phyloP scores from a whole-genome alignment of 1,140 invertebrate genomes.

The Odontomachus brunneus region DNA sequence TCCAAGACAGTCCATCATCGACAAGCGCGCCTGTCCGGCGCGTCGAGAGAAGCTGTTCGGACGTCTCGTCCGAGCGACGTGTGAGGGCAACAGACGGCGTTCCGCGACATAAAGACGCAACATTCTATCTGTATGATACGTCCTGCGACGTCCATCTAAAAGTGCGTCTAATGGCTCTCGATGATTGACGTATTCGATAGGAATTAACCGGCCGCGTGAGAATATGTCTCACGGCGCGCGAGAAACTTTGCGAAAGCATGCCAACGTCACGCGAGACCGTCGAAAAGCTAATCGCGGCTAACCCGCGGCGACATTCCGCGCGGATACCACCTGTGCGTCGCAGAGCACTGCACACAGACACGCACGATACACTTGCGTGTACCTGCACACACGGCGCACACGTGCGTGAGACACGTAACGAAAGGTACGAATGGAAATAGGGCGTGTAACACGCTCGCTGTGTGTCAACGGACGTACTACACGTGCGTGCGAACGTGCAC shows the following conservation, averaged over 20 bases:
- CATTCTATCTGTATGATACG: neutral
- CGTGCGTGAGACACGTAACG: slow-evolving; percentile 20
- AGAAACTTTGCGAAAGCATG: slow-evolving; percentile 29
- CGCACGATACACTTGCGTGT: too few species aligned
- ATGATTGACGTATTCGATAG: neutral
- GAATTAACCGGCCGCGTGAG: neutral
- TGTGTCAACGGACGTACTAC: slow-evolving; percentile 47
- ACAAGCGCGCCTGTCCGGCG: neutral
- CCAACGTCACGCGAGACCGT: slow-evolving; percentile 33
- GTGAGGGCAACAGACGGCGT: too few species aligned
- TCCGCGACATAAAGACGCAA: neutral
- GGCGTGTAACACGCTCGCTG: slow-evolving; percentile 67
- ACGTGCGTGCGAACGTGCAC: slow-evolving; percentile 17
- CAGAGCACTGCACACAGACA: too few species aligned
- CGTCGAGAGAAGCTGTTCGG: neutral
- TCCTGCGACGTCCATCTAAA: neutral
- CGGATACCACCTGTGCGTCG: slow-evolving; percentile 19
- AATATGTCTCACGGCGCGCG: neutral
- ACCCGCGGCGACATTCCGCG: neutral
- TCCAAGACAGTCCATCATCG: neutral
- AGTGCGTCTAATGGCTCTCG: neutral
- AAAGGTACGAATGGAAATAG: slow-evolving; percentile 68
- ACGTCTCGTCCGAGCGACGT: neutral
- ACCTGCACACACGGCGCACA: too few species aligned
- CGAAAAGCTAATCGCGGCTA: slow-evolving; percentile 41